Base-by-base conservation (phyloP, 2,888 invertebrate genomes). In the Machimus rusticus region DNA sequence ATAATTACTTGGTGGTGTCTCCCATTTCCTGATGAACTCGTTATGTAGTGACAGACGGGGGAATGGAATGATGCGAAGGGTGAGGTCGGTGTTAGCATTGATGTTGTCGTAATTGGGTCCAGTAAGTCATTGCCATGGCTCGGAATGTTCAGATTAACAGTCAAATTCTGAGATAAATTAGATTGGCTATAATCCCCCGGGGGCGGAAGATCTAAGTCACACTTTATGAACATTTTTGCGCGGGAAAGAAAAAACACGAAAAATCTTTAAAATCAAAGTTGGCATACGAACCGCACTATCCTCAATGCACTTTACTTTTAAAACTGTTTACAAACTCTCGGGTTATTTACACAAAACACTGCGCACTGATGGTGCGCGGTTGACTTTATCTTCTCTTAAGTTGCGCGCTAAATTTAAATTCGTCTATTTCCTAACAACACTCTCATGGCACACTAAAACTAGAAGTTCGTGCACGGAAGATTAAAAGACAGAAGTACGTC, bases 71-170 rank as follows among this genome's bases (percentile, higher is more conserved):
- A 86, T 79, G 85, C 43, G 66, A 66, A 86, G n/a, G 89, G 89
- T 19, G 89, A 89, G 37, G 89, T 89, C 43, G 89, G 89, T 16
- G 89, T 89, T 85, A 89, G 88, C 51, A 89, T 86, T 39, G 87
- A 76, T 39, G 86, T 87, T 66, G 86, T 77, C 46, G 46, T 87
- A 37, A 43, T 28, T 78, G 74, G 82, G 19, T 86, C 19, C 43
- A 85, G 31, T n/a, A 66, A 28, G 82, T 88, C 88, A 79, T 78
- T 88, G 43, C 77, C 87, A 37, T 86, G 79, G 74, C 57, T 77
- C 31, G 89, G 88, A 88, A 89, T 89, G 88, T 89, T 89, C 34
- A 89, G 76, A 39, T 66, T 28, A 28, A 74, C 85, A 16, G 74
- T 74, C 3, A 85, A 14, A 74, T 51, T 85, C 74, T 87, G 78